A percentile compares a stretch with the other conserved stretches of the same genome.
Evolutionary conservation across 2,797 vertebrate species (phyloP).

Genomic region (Okamejei kenojei): DNA sequence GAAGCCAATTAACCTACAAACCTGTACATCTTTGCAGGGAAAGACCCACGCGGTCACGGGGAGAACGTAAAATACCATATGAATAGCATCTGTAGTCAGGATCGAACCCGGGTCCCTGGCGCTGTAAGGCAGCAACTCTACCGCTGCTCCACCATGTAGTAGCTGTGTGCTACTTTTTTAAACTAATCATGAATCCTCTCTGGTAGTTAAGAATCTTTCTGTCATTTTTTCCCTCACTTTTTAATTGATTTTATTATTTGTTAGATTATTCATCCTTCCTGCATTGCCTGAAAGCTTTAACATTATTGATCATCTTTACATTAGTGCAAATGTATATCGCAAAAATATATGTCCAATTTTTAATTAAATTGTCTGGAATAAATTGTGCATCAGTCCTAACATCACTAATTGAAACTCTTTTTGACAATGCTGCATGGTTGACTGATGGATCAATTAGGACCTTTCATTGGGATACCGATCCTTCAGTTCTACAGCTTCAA

Average conservation of each 20-base stretch:
- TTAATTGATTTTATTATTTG: constrained; percentile 47
- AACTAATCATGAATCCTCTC: too few species aligned
- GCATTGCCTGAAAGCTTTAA: not conserved
- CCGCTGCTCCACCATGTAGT: too few species aligned
- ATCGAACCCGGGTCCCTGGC: too few species aligned
- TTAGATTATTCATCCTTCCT: not conserved
- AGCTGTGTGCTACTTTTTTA: too few species aligned
- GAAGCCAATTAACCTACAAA: too few species aligned
- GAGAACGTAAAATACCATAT: too few species aligned
- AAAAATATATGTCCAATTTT: not conserved
- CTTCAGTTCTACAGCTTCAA: constrained; percentile 97
- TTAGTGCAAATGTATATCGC: not conserved
- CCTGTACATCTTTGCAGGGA: too few species aligned
- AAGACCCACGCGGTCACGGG: too few species aligned
- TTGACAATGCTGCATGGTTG: constrained; percentile 89
- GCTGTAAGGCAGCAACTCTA: too few species aligned
- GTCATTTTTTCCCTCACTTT: not conserved
- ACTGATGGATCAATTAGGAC: constrained; percentile 90
- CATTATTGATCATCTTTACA: not conserved
- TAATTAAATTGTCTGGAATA: not conserved
- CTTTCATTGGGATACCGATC: constrained; percentile 99
- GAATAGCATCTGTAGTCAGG: too few species aligned
- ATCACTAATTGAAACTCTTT: constrained; percentile 69
- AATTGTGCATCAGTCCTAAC: constrained; percentile 59
- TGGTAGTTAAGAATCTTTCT: too few species aligned